A percentile compares a stretch with the other conserved stretches of the same genome.
Conservation (phyloP, 2,797 vertebrate species). For the Amblyraja radiata region DNA sequence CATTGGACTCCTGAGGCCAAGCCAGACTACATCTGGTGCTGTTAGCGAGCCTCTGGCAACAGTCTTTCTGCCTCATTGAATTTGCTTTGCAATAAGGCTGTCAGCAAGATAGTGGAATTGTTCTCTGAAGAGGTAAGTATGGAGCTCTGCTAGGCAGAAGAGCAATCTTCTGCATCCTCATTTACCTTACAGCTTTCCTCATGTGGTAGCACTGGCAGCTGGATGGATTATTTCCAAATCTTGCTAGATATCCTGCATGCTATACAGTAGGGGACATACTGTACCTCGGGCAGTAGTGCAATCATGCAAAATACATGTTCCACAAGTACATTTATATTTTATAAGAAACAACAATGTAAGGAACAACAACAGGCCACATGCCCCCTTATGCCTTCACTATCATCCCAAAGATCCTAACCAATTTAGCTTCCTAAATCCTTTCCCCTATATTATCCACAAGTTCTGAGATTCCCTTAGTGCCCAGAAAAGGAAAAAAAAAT, state of each 20-base stretch:
- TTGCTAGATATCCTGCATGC: not conserved
- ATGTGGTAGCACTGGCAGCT: not conserved
- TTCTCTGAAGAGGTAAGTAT: not conserved
- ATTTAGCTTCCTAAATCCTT: no score
- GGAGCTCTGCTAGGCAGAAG: not conserved
- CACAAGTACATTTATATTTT: not conserved
- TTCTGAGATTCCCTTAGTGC: no score
- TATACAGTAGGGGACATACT: not conserved
- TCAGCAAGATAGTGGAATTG: not conserved
- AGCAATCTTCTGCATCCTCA: not conserved
- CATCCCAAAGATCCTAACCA: no score
- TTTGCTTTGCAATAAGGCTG: slow-evolving; percentile 6
- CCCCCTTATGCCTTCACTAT: no score
- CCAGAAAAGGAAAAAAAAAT: no score
- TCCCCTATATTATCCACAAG: no score
- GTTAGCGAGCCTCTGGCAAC: not conserved
- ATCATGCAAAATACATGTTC: not conserved
- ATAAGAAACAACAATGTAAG: not conserved
- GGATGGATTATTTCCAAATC: not conserved
- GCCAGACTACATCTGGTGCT: not conserved
- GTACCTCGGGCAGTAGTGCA: not conserved
- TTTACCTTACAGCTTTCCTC: not conserved
- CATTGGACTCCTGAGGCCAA: slow-evolving; percentile 9
- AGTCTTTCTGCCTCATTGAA: not conserved
- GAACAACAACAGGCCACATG: no score